Base-by-base conservation (phyloP, 2,888 invertebrate genomes). In the Drosophila pseudotakahashii region DNA sequence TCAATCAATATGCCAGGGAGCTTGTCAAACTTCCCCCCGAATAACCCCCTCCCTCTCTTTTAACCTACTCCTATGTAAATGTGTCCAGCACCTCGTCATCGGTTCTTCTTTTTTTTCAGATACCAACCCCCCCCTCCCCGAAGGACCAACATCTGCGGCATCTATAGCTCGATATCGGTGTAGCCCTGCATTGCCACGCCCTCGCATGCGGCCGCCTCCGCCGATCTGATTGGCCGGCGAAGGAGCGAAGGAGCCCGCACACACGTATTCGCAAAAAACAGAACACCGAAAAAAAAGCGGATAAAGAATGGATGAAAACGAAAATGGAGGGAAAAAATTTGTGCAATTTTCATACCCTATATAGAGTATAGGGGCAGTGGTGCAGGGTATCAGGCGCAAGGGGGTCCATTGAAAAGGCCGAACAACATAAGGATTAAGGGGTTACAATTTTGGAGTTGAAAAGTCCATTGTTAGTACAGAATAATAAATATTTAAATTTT, bases 201-300 rank as follows among this genome's bases (percentile, higher is more conserved):
- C 83, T 50, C 67, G 75, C 66, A 66, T 54, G 58, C 54, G 39
- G 51, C 52, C 51, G 85, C 79, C 70, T 71, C 47, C 66, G 57
- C 77, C 72, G 63, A 69, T 82, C 75, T 77, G 81, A 82, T 82
- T 82, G 82, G 86, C 81, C 68, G 71, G 68, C 66, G 13, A 23
- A 13, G 41, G 39, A 45, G 68, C 66, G 13, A 23, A 11, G 41
- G 39, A 45, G 44, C 36, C 39, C 53, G 26, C 48, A 42, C 47
- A 26, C 48, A 36, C 36, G 26, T 26, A 30, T 30, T n/a, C 14
- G 3, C 19, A n/a, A n/a, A n/a, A 50, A 50, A 37, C 26, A 26
- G 53, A 23, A 32, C 58, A 37, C n/a, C 54, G 26, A 16, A 42
- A 34, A 44, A 47, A 19, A 23, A 41, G 34, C 47, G 36, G 19